Conservation (phyloP, 2,113 vertebrate genomes). For the Dipodomys merriami region DNA sequence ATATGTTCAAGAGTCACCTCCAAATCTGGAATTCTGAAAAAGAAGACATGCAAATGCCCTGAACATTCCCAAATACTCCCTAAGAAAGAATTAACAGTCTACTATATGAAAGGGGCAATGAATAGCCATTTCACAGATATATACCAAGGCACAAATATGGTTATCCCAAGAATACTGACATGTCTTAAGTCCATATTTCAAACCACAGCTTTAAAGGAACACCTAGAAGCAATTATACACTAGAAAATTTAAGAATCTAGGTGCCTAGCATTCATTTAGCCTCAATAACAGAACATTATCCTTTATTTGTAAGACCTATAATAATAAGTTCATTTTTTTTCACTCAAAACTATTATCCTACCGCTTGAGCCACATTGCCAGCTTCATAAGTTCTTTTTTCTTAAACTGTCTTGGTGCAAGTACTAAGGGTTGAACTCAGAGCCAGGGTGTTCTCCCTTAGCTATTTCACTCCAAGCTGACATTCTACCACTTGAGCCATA, state of each 20-base stretch:
- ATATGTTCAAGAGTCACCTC: not conserved
- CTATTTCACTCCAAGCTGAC: too few relatives aligned
- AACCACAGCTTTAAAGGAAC: slow-evolving; percentile 3
- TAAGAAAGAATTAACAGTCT: not conserved
- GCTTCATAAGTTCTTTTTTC: too few relatives aligned
- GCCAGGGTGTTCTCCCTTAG: too few relatives aligned
- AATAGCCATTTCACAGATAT: not conserved
- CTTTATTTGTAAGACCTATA: slow-evolving; percentile 28
- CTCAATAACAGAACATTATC: slow-evolving; percentile 27
- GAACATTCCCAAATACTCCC: slow-evolving; percentile 30
- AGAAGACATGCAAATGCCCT: slow-evolving; percentile 8
- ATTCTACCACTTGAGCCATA: too few relatives aligned
- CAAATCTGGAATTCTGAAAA: slow-evolving; percentile 43
- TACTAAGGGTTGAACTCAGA: too few relatives aligned
- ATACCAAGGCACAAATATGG: not conserved
- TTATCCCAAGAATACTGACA: not conserved
- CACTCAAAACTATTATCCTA: not conserved
- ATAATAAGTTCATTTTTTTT: slow-evolving; percentile 16
- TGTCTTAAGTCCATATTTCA: not conserved
- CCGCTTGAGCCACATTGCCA: too few relatives aligned
- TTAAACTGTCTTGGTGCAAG: too few relatives aligned
- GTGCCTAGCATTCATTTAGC: not conserved
- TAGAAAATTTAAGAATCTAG: not conserved
- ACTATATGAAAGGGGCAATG: not conserved
- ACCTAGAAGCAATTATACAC: not conserved